Evolutionary conservation across 2,888 invertebrate species (phyloP), one percentile per base, ranked within the genome.

Genomic region (Hesperia comma): DNA sequence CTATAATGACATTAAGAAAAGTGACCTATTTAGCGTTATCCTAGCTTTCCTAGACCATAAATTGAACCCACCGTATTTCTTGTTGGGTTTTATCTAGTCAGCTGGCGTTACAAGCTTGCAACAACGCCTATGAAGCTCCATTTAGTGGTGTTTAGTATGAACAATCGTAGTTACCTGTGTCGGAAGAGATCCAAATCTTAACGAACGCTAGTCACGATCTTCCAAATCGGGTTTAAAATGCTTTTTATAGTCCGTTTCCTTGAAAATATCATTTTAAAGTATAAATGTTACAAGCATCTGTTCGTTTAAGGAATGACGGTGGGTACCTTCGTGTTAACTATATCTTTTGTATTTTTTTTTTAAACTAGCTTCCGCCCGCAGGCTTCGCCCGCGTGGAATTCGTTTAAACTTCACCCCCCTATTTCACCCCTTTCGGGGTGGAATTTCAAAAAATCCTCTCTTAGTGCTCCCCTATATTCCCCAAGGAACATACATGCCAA

Each of bases 181-280:
- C 79, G 77, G 69, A 75, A 86, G 81, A 82, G 90, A 89, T 90
- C 77, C 72, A 87, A 89, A 92, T 92, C 88, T 88, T 85, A 90
- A 91, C 82, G 84, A 87, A 85, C 75, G 69, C 78, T 79, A 86
- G 89, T 91, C 91, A 92, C 90, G 91, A 89, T 68, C 68, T 67
- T 68, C 73, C 71, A 69, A 70, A 68, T 33, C 33, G 6, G 6
- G 55, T n/a, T 62, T 55, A 63, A 43, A 41, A 12, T 26, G 17
- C 4, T 60, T 19, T 46, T 46, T 33, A 60, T 15, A 40, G 6
- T 2, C 41, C 15, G 57, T 57, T 57, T 41, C 40, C 57, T 8
- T 51, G 19, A 51, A 21, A 14, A 1, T 3, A 37, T 37, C 3
- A 12, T 26, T 26, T 2, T 2, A 37, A 12, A 37, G 8, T 37